phyloP scores from a whole-genome alignment of 2,888 invertebrate genomes.

The Mythimna albipuncta region DNA sequence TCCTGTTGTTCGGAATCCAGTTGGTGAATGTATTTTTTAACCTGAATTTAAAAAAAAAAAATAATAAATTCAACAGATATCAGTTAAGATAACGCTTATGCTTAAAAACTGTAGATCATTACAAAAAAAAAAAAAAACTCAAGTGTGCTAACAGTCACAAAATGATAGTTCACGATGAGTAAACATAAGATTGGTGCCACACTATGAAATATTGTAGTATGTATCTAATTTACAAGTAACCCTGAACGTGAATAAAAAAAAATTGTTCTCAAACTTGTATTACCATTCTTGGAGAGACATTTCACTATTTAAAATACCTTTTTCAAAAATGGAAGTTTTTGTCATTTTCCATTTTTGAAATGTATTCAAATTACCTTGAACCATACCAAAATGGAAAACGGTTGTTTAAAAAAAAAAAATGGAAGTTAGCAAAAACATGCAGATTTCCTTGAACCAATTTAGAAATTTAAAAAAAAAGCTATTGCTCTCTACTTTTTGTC shows the following conservation, averaged over 20 bases:
- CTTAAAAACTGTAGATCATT: slow-evolving; percentile 10
- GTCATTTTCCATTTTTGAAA: too few relatives aligned
- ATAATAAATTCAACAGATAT: not conserved
- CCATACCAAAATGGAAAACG: not conserved
- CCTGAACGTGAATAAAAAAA: not conserved
- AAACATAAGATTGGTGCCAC: slow-evolving; percentile 15
- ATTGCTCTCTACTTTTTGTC: too few relatives aligned
- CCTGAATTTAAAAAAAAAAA: not conserved
- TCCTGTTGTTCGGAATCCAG: too few relatives aligned
- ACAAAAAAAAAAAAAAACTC: slow-evolving; percentile 8
- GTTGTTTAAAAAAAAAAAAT: too few relatives aligned
- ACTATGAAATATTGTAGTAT: slow-evolving; percentile 1
- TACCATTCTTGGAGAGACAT: not conserved
- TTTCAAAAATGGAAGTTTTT: too few relatives aligned
- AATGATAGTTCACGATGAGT: slow-evolving; percentile 44
- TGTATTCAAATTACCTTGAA: too few relatives aligned
- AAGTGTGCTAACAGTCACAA: slow-evolving; percentile 21
- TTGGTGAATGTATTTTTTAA: not conserved
- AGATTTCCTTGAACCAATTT: not conserved
- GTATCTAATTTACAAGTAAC: slow-evolving; percentile 4
- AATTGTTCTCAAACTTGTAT: not conserved
- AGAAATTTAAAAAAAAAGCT: too few relatives aligned
- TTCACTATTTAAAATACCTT: too few relatives aligned
- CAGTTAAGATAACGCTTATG: not conserved
- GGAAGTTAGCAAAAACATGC: too few relatives aligned